Evolutionary conservation across 2,113 vertebrate species (phyloP).

Genomic region (Aplodontia rufa): DNA sequence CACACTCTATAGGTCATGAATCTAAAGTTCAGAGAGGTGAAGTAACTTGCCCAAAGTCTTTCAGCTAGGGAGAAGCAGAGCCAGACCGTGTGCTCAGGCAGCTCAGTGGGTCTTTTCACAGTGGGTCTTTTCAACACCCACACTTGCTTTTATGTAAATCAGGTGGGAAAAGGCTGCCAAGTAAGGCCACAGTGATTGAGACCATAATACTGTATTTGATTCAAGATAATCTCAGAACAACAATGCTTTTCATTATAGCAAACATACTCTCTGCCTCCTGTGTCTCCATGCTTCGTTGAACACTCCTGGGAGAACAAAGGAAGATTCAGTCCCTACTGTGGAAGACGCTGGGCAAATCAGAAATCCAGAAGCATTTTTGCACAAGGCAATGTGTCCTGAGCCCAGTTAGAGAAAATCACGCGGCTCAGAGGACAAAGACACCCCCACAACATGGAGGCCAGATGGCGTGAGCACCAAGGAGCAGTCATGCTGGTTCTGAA

Average conservation of each 20-base stretch:
- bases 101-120: background rate
- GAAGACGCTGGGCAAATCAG: background rate
- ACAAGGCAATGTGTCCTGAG: background rate
- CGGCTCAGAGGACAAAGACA: background rate
- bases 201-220: background rate
- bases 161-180: background rate
- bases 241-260: background rate
- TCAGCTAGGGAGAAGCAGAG: background rate
- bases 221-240: background rate
- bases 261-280: background rate
- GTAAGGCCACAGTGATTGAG: background rate
- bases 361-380: background rate
- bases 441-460: no score
- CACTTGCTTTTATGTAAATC: background rate
- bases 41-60: background rate
- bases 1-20: background rate
- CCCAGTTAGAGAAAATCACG: background rate
- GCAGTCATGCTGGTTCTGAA: background rate
- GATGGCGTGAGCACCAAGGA: background rate
- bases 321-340: background rate
- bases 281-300: background rate
- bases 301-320: background rate
- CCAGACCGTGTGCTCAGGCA: background rate
- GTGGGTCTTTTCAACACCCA: no score
- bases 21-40: background rate